Evolutionary conservation across 2,797 vertebrate species (phyloP).

Genomic region (Erethizon dorsatum): DNA sequence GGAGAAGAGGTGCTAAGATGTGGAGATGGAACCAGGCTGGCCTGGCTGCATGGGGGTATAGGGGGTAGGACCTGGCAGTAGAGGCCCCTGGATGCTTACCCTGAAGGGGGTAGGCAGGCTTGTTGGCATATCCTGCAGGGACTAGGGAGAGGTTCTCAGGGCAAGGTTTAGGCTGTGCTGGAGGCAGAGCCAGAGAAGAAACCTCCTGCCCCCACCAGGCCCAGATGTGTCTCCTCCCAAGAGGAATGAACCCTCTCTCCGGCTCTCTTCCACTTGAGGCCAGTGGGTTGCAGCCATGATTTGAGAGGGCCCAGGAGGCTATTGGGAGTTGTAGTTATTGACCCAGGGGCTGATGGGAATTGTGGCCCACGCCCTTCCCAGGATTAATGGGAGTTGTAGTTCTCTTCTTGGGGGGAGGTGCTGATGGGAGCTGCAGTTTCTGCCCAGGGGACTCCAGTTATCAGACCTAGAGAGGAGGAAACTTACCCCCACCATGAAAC

Average conservation of each 20-base stretch:
- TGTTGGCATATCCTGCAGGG: background rate
- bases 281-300: background rate
- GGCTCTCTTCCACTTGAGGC: background rate
- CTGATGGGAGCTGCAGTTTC: slow-evolving; percentile 77
- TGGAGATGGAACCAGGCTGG: background rate
- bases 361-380: background rate
- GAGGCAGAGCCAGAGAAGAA: background rate
- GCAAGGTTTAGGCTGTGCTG: background rate
- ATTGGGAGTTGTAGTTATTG: slow-evolving; percentile 69
- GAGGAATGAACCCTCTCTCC: background rate
- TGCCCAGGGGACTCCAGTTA: slow-evolving; percentile 3
- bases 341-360: slow-evolving; percentile 56
- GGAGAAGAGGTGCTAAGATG: background rate
- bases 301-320: slow-evolving; percentile 28
- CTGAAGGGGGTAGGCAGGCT: background rate
- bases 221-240: background rate
- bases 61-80: background rate
- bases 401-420: background rate
- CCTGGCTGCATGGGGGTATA: background rate
- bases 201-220: background rate
- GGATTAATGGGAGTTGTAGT: slow-evolving; percentile 73
- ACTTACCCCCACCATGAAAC: background rate
- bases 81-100: background rate
- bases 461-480: slow-evolving; percentile 40
- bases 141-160: background rate